Evolutionary conservation across 2,113 vertebrate species (phyloP).

Genomic region (Eolophus roseicapilla): DNA sequence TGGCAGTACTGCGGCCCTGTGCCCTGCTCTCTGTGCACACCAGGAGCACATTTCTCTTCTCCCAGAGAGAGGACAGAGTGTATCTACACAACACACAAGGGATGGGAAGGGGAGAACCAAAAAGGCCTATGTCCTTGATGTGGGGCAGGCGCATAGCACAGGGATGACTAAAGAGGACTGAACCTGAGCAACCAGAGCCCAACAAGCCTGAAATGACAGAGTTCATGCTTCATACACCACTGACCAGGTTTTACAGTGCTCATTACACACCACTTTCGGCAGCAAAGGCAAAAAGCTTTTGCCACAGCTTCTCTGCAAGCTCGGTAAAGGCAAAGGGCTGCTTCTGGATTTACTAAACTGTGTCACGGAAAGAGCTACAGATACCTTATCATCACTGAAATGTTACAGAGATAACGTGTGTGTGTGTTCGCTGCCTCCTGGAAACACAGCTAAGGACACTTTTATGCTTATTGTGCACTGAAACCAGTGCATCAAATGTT

Average conservation of each 20-base stretch:
- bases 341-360: background rate
- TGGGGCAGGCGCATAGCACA: background rate
- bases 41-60: background rate
- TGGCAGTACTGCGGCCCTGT: background rate
- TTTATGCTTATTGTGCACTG: background rate
- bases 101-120: background rate
- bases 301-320: background rate
- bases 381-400: conserved; percentile 42
- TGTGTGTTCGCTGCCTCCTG: background rate
- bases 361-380: conserved; percentile 32
- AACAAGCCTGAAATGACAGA: background rate
- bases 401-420: background rate
- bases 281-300: background rate
- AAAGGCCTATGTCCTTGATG: background rate
- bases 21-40: background rate
- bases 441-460: background rate
- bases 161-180: background rate
- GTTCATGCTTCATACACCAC: background rate
- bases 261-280: background rate
- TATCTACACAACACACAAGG: fast-evolving
- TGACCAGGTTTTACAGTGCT: background rate
- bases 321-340: background rate
- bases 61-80: background rate
- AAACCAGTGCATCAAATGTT: background rate
- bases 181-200: background rate